Conservation (phyloP, 2,113 vertebrate species). For the Terrapene triunguis region DNA sequence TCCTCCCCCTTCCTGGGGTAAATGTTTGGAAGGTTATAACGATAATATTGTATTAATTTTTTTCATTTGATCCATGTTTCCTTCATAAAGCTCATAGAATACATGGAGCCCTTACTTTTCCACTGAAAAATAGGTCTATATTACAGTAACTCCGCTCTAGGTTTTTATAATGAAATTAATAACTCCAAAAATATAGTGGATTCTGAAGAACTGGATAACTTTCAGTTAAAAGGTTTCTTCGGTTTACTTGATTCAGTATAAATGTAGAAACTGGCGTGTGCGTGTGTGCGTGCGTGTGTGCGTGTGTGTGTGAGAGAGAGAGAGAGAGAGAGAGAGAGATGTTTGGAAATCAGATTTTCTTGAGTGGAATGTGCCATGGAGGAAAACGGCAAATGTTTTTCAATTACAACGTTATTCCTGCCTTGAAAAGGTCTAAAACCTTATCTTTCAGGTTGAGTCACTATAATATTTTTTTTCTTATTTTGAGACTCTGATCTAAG, state of each 20-base stretch:
- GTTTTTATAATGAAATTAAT: no score
- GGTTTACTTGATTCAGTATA: neutral
- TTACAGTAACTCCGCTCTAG: no score
- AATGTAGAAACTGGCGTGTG: neutral
- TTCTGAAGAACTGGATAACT: neutral
- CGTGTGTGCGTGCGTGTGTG: no score
- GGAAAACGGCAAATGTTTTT: neutral
- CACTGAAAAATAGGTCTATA: neutral
- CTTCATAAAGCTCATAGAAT: neutral
- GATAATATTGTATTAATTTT: neutral
- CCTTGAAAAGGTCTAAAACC: neutral
- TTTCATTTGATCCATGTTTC: neutral
- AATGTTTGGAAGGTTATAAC: neutral
- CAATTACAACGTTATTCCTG: neutral
- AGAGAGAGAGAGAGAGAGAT: neutral
- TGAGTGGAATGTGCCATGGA: neutral
- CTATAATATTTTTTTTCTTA: neutral
- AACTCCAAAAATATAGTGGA: no score
- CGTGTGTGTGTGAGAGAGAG: no score
- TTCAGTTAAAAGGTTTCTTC: neutral
- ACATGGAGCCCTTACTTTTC: constrained; percentile 27
- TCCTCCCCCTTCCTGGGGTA: neutral
- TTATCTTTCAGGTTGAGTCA: neutral
- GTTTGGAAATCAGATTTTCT: neutral
- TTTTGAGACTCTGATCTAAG: neutral